Conservation (phyloP, 2,113 vertebrate species). For the Sturnus vulgaris region DNA sequence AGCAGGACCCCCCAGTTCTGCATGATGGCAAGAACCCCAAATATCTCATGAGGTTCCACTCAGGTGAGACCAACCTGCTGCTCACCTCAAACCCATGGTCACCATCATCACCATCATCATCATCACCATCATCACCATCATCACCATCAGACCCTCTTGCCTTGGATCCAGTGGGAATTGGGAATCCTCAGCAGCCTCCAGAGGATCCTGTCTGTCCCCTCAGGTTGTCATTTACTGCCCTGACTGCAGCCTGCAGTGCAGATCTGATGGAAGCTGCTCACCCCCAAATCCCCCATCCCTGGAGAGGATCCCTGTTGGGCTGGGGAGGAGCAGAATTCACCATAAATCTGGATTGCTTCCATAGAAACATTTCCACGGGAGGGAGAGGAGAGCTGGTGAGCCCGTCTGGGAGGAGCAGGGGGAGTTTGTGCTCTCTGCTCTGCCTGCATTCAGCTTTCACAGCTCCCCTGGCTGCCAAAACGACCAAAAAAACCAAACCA, state of each 20-base stretch:
- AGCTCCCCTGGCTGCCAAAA: neutral
- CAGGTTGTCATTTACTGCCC: neutral
- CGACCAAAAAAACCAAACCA: neutral
- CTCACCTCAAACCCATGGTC: neutral
- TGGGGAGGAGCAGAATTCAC: neutral
- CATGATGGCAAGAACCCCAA: neutral
- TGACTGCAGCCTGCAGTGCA: neutral
- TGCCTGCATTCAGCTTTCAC: neutral
- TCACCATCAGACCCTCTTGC: neutral
- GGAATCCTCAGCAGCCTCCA: neutral
- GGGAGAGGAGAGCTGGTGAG: neutral
- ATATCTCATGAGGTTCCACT: neutral
- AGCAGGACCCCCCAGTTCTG: neutral
- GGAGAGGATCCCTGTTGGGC: neutral
- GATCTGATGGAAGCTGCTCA: neutral
- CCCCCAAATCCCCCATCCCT: neutral
- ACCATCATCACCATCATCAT: neutral
- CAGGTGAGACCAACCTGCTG: neutral
- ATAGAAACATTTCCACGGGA: neutral
- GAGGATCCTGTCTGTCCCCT: neutral
- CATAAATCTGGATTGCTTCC: neutral
- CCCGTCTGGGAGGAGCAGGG: neutral
- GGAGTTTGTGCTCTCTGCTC: neutral
- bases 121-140: neutral
- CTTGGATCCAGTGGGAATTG: fast-evolving